Base-by-base conservation (phyloP, 2,113 vertebrate species). In the Rostratula benghalensis region DNA sequence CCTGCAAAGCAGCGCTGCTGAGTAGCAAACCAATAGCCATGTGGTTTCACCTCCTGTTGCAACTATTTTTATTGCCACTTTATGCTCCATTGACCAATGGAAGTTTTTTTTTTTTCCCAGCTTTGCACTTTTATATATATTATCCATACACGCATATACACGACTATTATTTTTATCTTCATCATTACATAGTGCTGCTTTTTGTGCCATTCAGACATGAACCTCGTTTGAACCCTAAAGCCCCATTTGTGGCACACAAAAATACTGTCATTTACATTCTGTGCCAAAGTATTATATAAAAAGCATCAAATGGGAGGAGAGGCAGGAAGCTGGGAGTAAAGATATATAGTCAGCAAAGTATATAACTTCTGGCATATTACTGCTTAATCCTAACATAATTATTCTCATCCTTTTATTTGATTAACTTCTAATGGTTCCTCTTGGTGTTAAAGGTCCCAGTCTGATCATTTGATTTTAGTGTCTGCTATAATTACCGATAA, bases 401-500 rank as follows among this genome's bases (percentile, higher is more conserved):
- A 99, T 99, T 99, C 98, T 98, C 98, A 98, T 99, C 99, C 98
- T 99, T 99, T 98, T 99, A 99, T 99, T 99, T 99, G 99, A 99
- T 99, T 99, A 99, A 99, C 99, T 99, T 99, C 98, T 99, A 99
- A 99, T 99, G 99, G 99, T 98, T 99, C 98, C 98, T 99, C 98
- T 99, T 99, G 98, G 98, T 97, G 98, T 98, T 98, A 98, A 98
- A 98, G 97, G 98, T 99, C 99, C 99, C 99, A 98, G 98, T 99
- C 98, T 99, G 98, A 99, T 99, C 99, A 98, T 99, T 99, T 99
- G 98, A 98, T 98, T 98, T 98, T 99, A 99, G 99, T 99, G 99
- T 98, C 98, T 99, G 98, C 99, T 99, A 99, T 99, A 99, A 99
- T 99, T 99, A 99, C 99, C 98, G 99, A 98, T 99, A 99, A 99